A percentile compares a stretch with the other conserved stretches of the same genome.
These are phyloP conservation scores for Carcina quercana DNA, from an alignment of 2,888 invertebrate genomes.

Conservation along the genomic window DNA sequence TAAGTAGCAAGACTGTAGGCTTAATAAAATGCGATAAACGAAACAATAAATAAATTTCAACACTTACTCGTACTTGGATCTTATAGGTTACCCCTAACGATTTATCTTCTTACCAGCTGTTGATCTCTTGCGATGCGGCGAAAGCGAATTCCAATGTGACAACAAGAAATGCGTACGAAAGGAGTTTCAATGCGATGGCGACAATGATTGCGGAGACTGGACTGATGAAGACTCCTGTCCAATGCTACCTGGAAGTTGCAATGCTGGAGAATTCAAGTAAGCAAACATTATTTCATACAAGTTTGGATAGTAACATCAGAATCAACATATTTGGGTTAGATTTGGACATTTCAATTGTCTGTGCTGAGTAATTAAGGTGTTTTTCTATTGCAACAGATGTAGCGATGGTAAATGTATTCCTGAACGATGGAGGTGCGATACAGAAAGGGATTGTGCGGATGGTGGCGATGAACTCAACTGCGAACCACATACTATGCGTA, in stretches of 20 bases:
- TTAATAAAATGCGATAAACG: too few relatives aligned
- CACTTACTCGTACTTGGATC: too few relatives aligned
- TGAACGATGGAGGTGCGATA: constrained; percentile 85
- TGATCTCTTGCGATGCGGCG: constrained; percentile 77
- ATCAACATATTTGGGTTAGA: too few relatives aligned
- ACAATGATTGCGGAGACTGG: constrained; percentile 92
- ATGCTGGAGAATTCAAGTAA: constrained; percentile 82
- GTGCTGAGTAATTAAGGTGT: too few relatives aligned
- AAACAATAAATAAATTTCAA: too few relatives aligned
- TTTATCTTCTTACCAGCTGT: constrained; percentile 41
- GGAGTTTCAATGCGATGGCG: constrained; percentile 87
- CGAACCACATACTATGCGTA: constrained; percentile 73
- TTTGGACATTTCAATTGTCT: too few relatives aligned
- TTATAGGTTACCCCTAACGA: too few relatives aligned
- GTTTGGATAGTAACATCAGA: not conserved
- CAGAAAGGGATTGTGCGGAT: constrained; percentile 85
- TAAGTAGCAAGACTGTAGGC: too few relatives aligned
- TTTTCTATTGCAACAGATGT: constrained; percentile 68
- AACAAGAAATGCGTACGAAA: constrained; percentile 82
- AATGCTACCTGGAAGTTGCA: constrained; percentile 78
- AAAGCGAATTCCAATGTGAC: constrained; percentile 83
- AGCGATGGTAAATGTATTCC: constrained; percentile 87
- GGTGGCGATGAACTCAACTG: constrained; percentile 87
- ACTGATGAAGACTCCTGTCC: constrained; percentile 89
- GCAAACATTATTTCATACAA: constrained; percentile 14